Base-by-base conservation (phyloP, 2,888 invertebrate species). In the Pyrocoelia pectoralis region DNA sequence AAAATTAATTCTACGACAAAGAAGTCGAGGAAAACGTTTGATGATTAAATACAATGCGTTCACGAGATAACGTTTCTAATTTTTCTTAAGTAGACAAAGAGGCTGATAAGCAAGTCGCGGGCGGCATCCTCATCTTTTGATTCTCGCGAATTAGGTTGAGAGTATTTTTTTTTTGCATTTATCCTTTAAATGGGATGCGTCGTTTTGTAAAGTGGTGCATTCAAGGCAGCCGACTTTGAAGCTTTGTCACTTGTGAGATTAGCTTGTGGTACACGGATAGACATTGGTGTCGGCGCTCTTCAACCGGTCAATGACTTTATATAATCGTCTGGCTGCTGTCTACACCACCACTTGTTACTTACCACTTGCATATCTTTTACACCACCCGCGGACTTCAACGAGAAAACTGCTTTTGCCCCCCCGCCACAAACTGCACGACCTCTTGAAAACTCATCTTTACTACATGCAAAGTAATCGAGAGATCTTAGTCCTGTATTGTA, bases 291-390 rank as follows among this genome's bases (percentile, higher is more conserved):
- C 71, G 72, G 68, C 71, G 72, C 65, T 70, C 72, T 71, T 68
- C 65, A 70, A 68, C 69, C 71, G 71, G 72, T 72, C 72, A 68
- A 68, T 68, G 72, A 72, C 70, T 70, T 65, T 54, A 56, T 19
- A 49, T 49, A 66, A 68, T 68, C 69, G 70, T 70, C 70, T 70
- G 70, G 69, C 67, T 69, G 69, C 68, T 69, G 71, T 71, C 72
- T 70, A 68, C 67, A 69, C 67, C 71, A 72, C 70, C 71, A 71
- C 71, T 70, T 68, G 70, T 63, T 60, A 68, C 67, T 71, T 70
- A 71, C 71, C 72, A 70, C 69, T 71, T 68, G 70, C 70, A 65
- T 65, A 61, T 66, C 60, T 60, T 60, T 60, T 55, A 33, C 60
- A 65, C 68, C 62, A 62, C 56, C 62, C 62, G 62, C 56, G 41